Conservation (phyloP, 2,888 invertebrate genomes). For the Tridacna crocea region DNA sequence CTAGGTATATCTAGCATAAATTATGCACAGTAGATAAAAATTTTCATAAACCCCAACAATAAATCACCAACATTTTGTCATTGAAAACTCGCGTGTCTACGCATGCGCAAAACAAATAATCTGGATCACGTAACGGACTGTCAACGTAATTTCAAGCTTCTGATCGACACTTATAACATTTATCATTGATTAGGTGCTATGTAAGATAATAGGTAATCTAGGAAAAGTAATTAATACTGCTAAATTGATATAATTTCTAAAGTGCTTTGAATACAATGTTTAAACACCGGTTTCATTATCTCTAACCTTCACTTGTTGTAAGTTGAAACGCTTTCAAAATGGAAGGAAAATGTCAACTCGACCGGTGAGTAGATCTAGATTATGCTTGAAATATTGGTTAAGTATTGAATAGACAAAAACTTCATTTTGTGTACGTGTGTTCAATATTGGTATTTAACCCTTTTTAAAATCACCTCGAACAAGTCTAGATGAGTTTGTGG, state of each 20-base stretch:
- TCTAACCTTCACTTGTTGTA: slow-evolving; percentile 10
- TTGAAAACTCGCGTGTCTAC: neutral
- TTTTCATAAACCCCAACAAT: no score
- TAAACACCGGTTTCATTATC: neutral
- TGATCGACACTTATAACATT: slow-evolving; percentile 7
- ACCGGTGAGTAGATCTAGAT: no score
- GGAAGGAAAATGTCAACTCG: neutral
- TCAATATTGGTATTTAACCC: slow-evolving; percentile 7
- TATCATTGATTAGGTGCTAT: slow-evolving; percentile 21
- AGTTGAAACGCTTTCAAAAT: slow-evolving; percentile 16
- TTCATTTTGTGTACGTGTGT: neutral
- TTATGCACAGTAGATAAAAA: no score
- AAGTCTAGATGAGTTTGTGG: no score
- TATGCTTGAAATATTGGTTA: neutral
- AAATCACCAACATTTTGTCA: no score
- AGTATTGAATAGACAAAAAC: neutral
- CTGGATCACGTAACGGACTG: neutral
- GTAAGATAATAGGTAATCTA: neutral
- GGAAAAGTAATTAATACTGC: slow-evolving; percentile 6
- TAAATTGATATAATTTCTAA: slow-evolving; percentile 5
- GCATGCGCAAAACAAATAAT: slow-evolving; percentile 9
- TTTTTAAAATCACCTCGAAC: no score
- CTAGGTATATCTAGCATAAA: no score
- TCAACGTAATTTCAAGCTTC: slow-evolving; percentile 23
- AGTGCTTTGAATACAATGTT: slow-evolving; percentile 3